Evolutionary conservation across 2,113 vertebrate genomes (phyloP).

Genomic region (Irena cyanogastra): DNA sequence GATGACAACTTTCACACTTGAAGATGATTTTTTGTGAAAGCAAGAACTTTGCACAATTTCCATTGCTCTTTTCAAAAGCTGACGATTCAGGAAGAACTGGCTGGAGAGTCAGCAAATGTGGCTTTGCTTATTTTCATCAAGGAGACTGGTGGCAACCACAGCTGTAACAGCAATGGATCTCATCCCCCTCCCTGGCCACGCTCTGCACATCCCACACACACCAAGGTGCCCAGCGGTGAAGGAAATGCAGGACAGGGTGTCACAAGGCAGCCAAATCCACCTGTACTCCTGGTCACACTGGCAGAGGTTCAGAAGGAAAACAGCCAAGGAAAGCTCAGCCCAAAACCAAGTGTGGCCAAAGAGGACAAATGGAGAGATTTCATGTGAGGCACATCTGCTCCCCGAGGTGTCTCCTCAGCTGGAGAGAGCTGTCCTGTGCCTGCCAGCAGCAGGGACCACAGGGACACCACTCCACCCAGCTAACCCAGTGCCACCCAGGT

Average conservation of each 20-base stretch:
- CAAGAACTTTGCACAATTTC: neutral
- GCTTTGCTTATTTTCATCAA: neutral
- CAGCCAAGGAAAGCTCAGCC: neutral
- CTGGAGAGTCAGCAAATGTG: neutral
- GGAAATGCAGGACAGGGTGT: neutral
- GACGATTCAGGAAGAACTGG: neutral
- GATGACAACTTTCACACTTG: neutral
- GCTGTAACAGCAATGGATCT: neutral
- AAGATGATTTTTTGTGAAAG: neutral
- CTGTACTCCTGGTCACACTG: neutral
- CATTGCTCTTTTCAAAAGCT: neutral
- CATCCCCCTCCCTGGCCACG: neutral
- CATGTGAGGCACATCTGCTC: neutral
- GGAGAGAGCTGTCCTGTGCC: neutral
- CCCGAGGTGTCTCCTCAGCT: neutral
- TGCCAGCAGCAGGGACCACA: neutral
- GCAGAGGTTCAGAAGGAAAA: neutral
- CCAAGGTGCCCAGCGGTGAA: neutral
- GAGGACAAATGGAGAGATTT: accelerated
- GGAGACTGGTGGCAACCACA: neutral
- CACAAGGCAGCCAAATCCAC: neutral
- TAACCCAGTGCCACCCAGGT: neutral
- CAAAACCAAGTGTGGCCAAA: accelerated
- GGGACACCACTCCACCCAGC: neutral
- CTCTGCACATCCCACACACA: neutral